Evolutionary conservation across 2,888 invertebrate species (phyloP), one percentile per base, ranked within the genome.

Genomic region (Eupeodes luniger): DNA sequence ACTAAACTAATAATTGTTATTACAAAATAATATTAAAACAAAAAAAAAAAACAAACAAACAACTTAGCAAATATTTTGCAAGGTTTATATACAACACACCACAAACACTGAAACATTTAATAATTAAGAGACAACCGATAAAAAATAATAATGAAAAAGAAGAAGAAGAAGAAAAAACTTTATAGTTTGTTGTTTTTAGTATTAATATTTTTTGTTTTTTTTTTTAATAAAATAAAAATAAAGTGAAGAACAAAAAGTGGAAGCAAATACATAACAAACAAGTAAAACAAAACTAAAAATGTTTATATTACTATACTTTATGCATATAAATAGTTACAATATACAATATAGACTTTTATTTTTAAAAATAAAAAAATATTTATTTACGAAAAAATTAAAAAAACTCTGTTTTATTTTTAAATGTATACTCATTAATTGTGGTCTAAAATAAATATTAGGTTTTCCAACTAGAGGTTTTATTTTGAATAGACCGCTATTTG

Each of bases 321-420:
- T 83, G 80, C 76, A 76, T 80, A 87, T 83, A 87, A 84, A 87
- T 87, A 87, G 83, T 79, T 82, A 86, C 86, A 86, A 80, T 87
- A 87, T 87, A 87, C 87, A 85, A 83, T 66, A 86, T 83, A 87
- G 83, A 80, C 80, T 87, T 87, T 87, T 87, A 87, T 87, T 87
- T 87, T 83, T 67, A 72, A 87, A 87, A 84, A 87, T 57, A 86
- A 82, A 83, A 57, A 87, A 80, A 84, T 84, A 84, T 84, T 87
- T 87, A 87, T 87, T 87, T 87, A 87, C 87, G 72, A 83, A 83
- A 66, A 78, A 79, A 69, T 16, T 34, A 4, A 40, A 27, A 19
- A 49, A 5, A n/a, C n/a, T n/a, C n/a, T 34, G 36, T 14, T 40
- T 55, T 53, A 51, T 64, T 11, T 44, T 66, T 0, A 27, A 27